These are phyloP conservation scores for Leucophenga montana DNA, from an alignment of 2,888 invertebrate species.

Conservation along the genomic window DNA sequence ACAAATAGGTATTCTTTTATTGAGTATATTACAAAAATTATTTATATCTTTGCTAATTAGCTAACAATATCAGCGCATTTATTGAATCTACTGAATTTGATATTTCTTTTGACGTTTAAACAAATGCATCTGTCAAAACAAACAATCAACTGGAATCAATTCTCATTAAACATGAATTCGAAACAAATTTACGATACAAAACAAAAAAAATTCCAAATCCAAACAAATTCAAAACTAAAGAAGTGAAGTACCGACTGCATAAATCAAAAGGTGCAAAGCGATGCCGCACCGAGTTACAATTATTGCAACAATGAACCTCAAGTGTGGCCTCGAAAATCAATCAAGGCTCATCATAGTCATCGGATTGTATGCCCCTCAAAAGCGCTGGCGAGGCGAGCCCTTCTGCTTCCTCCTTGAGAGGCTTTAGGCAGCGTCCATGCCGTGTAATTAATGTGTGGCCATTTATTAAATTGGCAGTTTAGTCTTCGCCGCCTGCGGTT, in stretches of 20 bases:
- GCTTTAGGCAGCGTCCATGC: slow-evolving; percentile 41
- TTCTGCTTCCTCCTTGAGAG: slow-evolving; percentile 1
- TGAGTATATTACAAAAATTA: background rate
- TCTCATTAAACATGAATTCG: slow-evolving; percentile 67
- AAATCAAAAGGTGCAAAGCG: slow-evolving; percentile 41
- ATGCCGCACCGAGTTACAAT: slow-evolving; percentile 42
- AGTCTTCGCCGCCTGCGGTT: slow-evolving; percentile 44
- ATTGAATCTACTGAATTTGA: slow-evolving; percentile 30
- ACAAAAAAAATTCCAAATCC: background rate
- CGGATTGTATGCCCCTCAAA: slow-evolving; percentile 42
- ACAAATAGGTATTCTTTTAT: background rate
- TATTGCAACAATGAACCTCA: slow-evolving; percentile 60
- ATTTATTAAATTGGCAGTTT: slow-evolving; percentile 71
- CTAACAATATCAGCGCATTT: slow-evolving; percentile 41
- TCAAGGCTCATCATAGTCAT: slow-evolving; percentile 66
- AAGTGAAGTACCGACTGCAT: slow-evolving; percentile 43
- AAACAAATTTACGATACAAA: slow-evolving; percentile 58
- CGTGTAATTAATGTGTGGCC: slow-evolving; percentile 68
- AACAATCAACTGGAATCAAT: slow-evolving; percentile 62
- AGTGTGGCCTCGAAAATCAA: slow-evolving; percentile 70
- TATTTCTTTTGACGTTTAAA: slow-evolving; percentile 30
- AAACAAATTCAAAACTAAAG: slow-evolving; percentile 48
- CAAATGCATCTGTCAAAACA: slow-evolving; percentile 65
- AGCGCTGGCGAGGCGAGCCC: slow-evolving; percentile 34
- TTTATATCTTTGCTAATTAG: slow-evolving; percentile 47